Percentiles rank a stretch among this genome's conserved stretches.
Conservation (phyloP, 2,888 invertebrate genomes). For the Agrotis segetum region DNA sequence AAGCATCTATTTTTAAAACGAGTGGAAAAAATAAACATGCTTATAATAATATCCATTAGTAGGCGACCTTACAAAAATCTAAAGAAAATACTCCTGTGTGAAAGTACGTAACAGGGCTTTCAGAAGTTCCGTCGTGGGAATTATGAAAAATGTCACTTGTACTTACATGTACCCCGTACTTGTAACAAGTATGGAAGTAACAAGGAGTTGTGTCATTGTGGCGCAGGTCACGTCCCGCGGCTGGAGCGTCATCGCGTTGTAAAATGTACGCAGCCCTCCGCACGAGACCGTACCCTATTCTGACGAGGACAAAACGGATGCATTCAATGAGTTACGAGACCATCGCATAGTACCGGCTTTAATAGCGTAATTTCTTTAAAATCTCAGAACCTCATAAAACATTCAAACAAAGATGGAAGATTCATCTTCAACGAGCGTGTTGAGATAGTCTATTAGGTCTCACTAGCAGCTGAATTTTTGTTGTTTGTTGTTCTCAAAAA, state of each 20-base stretch:
- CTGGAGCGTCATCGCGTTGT: conserved; percentile 72
- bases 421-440: no score
- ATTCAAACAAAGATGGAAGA: no score
- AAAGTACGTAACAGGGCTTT: background rate
- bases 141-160: conserved; percentile 53
- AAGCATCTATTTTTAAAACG: conserved; percentile 13
- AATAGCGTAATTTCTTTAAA: background rate
- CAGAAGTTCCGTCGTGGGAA: conserved; percentile 6
- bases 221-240: conserved; percentile 77
- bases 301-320: conserved; percentile 59
- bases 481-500: no score
- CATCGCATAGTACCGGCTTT: background rate
- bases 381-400: background rate
- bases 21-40: conserved; percentile 7
- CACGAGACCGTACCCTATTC: conserved; percentile 74
- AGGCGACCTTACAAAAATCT: conserved; percentile 1
- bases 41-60: conserved; percentile 9
- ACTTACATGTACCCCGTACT: conserved; percentile 68
- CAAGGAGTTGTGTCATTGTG: conserved; percentile 70
- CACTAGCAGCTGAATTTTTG: no score
- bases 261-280: conserved; percentile 83
- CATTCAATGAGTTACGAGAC: background rate
- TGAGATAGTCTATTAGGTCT: no score
- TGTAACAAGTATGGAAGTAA: conserved; percentile 71
- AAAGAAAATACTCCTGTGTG: conserved; percentile 5